Conservation (phyloP, 2,113 vertebrate species). For the Benthochromis sp. region DNA sequence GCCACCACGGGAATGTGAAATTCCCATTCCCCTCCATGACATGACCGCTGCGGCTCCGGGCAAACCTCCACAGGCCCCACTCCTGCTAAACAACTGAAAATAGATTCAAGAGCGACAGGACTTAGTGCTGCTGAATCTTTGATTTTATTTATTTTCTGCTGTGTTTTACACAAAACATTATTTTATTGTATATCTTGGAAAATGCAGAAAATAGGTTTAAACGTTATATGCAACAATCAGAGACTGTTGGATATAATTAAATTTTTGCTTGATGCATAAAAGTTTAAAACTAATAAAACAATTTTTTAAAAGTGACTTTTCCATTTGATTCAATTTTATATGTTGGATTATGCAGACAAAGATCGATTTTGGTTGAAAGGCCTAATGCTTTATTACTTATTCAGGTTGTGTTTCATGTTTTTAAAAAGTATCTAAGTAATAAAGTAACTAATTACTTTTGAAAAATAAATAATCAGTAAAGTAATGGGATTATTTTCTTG, state of each 20-base stretch:
- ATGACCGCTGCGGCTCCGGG: not conserved
- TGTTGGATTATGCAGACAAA: not conserved
- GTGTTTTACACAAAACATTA: not conserved
- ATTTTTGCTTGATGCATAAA: not conserved
- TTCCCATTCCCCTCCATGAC: rapidly evolving
- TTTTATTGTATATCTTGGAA: not conserved
- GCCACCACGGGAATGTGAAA: not conserved
- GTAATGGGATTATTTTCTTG: not conserved
- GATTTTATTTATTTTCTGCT: not conserved
- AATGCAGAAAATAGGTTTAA: not conserved
- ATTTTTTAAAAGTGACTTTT: not conserved
- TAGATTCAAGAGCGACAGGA: not conserved
- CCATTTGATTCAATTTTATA: not conserved
- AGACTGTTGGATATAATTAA: not conserved
- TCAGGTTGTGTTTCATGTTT: not conserved
- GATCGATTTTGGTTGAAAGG: not conserved
- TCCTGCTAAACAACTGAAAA: not conserved
- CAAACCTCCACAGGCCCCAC: not conserved
- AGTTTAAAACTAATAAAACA: not conserved
- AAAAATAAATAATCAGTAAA: not conserved
- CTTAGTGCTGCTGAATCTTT: not conserved
- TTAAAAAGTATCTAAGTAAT: not conserved
- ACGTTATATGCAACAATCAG: not conserved
- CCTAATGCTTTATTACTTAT: not conserved
- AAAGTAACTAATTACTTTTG: not conserved